phyloP scores from a whole-genome alignment of 2,797 vertebrate genomes.

The Geotria australis region DNA sequence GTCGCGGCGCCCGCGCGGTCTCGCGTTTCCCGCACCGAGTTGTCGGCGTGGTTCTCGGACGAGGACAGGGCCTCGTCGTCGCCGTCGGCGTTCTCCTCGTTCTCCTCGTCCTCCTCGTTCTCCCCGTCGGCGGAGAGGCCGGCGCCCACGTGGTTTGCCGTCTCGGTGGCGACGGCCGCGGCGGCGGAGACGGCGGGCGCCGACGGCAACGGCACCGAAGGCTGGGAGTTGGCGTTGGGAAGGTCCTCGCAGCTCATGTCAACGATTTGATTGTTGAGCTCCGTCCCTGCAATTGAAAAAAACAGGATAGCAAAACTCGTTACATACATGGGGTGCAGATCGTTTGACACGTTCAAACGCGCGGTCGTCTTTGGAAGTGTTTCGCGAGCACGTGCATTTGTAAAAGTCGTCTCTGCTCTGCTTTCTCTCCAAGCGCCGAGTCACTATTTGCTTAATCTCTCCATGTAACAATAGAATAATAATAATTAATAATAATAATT shows the following conservation, averaged over 20 bases:
- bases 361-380: not conserved
- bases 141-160: conserved; percentile 14
- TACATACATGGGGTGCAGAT: conserved; percentile 1
- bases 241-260: no score
- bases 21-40: no score
- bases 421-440: no score
- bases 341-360: conserved; percentile 15
- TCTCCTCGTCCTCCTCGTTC: conserved; percentile 15
- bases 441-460: no score
- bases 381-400: no score
- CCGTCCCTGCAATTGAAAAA: conserved; percentile 2
- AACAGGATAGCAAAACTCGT: conserved; percentile 9
- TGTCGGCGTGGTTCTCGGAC: conserved; percentile 9
- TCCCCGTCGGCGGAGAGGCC: conserved; percentile 14
- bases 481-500: no score
- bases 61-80: conserved; percentile 10
- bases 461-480: no score
- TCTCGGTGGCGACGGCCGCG: conserved; percentile 5
- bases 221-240: conserved; percentile 7
- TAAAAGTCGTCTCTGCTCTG: no score
- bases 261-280: no score
- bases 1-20: no score
- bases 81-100: conserved; percentile 12
- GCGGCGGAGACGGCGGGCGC: conserved; percentile 9
- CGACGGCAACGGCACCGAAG: conserved; percentile 10